Percentiles rank a stretch among this genome's conserved stretches.
Evolutionary conservation across 2,888 invertebrate genomes (phyloP).

Genomic region (Sthenelais limicola): DNA sequence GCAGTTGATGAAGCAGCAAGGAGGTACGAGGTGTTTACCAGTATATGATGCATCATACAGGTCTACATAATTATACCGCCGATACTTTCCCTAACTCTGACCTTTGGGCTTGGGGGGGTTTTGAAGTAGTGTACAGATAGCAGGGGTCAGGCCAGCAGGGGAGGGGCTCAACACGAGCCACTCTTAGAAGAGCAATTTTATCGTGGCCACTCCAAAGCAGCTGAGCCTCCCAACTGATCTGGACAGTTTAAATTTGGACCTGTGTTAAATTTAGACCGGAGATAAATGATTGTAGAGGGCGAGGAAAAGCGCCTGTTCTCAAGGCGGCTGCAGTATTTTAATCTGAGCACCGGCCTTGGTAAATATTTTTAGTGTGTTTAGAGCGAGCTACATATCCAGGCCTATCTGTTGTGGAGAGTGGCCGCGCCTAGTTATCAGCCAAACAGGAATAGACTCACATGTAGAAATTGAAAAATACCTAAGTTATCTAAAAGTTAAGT

Average conservation of each 20-base stretch:
- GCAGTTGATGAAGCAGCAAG: background rate
- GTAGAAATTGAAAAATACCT: constrained; percentile 38
- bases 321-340: constrained; percentile 18
- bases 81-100: constrained; percentile 15
- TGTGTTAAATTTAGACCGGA: constrained; percentile 36
- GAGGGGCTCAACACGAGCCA: background rate
- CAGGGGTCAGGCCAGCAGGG: constrained; percentile 34
- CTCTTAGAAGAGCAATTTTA: too few species aligned
- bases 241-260: constrained; percentile 37
- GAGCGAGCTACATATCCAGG: background rate
- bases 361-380: background rate
- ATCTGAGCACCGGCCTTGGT: constrained; percentile 9
- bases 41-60: constrained; percentile 22
- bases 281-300: constrained; percentile 36
- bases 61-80: constrained; percentile 19
- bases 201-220: too few species aligned
- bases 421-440: constrained; percentile 34
- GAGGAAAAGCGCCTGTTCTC: constrained; percentile 29
- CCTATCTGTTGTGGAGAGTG: constrained; percentile 28
- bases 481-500: constrained; percentile 34
- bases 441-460: constrained; percentile 32
- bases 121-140: constrained; percentile 30
- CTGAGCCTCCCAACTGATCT: too few species aligned
- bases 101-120: background rate
- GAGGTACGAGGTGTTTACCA: constrained; percentile 1